Evolutionary conservation across 2,113 vertebrate species (phyloP).

Genomic region (Austrofundulus limnaeus): DNA sequence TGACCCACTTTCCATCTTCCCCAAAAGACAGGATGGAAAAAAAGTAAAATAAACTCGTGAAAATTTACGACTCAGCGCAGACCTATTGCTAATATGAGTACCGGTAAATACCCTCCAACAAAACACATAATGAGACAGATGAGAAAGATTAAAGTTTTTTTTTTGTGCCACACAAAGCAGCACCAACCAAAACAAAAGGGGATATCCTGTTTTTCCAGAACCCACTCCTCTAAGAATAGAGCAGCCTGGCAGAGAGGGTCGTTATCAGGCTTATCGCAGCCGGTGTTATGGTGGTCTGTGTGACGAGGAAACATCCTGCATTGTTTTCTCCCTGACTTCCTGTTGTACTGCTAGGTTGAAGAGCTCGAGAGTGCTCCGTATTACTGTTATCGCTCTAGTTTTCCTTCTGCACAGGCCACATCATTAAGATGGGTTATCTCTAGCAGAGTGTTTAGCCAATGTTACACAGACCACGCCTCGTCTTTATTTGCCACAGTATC

Average conservation of each 20-base stretch:
- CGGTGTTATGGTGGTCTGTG: constrained; percentile 44
- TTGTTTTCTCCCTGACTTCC: constrained; percentile 64
- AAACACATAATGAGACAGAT: constrained; percentile 7
- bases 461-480: constrained; percentile 27
- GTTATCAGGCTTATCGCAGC: constrained; percentile 61
- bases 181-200: constrained; percentile 61
- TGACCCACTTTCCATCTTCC: constrained; percentile 32
- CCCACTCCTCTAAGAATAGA: constrained; percentile 70
- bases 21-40: not conserved
- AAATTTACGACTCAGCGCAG: not conserved
- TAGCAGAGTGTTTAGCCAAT: constrained; percentile 32
- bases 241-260: constrained; percentile 45
- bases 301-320: constrained; percentile 63
- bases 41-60: not conserved
- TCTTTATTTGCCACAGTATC: constrained; percentile 22
- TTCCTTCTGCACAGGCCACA: constrained; percentile 3
- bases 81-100: not conserved
- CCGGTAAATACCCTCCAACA: not conserved
- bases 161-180: constrained; percentile 21
- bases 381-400: constrained; percentile 17
- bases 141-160: constrained; percentile 12
- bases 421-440: constrained; percentile 44
- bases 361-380: constrained; percentile 6
- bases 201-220: constrained; percentile 74
- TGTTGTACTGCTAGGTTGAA: constrained; percentile 29